Evolutionary conservation across 2,888 invertebrate genomes (phyloP), one percentile per base, ranked within the genome.

Genomic region (Stenodera caucasica): DNA sequence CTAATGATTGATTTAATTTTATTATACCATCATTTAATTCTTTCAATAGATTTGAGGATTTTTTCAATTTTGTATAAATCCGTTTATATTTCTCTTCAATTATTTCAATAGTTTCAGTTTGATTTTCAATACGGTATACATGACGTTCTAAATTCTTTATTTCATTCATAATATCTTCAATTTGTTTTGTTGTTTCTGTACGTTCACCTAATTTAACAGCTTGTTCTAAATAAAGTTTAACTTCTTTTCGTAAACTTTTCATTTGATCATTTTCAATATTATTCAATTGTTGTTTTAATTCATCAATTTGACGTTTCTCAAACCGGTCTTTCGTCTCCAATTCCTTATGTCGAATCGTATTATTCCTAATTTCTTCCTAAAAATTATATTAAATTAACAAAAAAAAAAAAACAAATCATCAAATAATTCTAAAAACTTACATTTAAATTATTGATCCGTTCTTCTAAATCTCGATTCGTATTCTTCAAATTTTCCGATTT

Each of bases 311-410:
- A 35, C 69, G 70, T 51, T 71, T 71, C 33, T 74, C 73, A 58
- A 73, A 76, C 40, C 73, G 72, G 14, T 69, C 73, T 33, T 72
- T 72, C 6, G 72, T 71, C 12, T 72, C 60, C 30, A 75, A 61
- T 66, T 78, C 75, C 45, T 82, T 81, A 4, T 80, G 70, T 66
- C 82, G 82, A 45, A 80, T 67, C 61, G 82, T 80, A 60, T 82
- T 81, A 56, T 82, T 82, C 45, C 79, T 80, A 63, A 84, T 79
- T 70, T 84, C 81, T 57, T 82, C 82, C 84, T 85, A 55, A 52
- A 62, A n/a, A n/a, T n/a, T n/a, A n/a, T n/a, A n/a, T n/a, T n/a
- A 59, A 63, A 63, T 59, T 51, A 1, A 49, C 4, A 51, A 50
- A 14, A 30, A 8, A 33, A 29, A 49, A 3, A 12, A 35, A 49